These are phyloP conservation scores for Aphis gossypii DNA, from an alignment of 1,140 invertebrate genomes.

Conservation along the genomic window DNA sequence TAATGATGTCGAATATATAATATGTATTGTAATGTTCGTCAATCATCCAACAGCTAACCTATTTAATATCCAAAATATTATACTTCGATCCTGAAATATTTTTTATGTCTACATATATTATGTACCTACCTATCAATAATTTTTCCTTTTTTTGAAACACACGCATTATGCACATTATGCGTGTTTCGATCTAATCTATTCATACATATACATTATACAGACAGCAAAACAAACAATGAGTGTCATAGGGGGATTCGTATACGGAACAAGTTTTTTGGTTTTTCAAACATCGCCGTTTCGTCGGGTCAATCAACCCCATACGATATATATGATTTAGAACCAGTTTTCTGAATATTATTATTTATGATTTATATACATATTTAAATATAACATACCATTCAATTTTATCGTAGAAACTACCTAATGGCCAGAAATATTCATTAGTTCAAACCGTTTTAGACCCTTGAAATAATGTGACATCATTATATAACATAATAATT, in stretches of 20 bases:
- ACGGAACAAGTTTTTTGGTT: constrained; percentile 6
- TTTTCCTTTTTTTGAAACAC: constrained; percentile 7
- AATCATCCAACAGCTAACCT: not conserved
- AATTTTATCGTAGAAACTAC: not conserved
- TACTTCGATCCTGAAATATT: not conserved
- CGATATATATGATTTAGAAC: not conserved
- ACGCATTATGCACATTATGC: not conserved
- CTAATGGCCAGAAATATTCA: constrained; percentile 5
- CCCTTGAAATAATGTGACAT: not conserved
- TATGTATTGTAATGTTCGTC: not conserved
- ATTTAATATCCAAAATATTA: not conserved
- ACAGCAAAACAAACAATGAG: constrained; percentile 32
- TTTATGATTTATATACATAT: constrained; percentile 5
- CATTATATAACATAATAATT: not conserved
- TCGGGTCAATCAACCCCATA: constrained; percentile 27
- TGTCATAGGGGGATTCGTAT: not conserved
- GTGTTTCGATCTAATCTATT: constrained; percentile 21
- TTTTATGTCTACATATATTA: not conserved
- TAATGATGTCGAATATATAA: not conserved
- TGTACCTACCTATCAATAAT: not conserved
- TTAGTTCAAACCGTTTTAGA: not conserved
- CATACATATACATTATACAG: not conserved
- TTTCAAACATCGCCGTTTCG: constrained; percentile 13
- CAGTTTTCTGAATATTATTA: constrained; percentile 26
- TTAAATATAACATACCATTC: not conserved